These are phyloP conservation scores for Pipistrellus pygmaeus DNA, from an alignment of 2,797 vertebrate species.

Conservation along the genomic window DNA sequence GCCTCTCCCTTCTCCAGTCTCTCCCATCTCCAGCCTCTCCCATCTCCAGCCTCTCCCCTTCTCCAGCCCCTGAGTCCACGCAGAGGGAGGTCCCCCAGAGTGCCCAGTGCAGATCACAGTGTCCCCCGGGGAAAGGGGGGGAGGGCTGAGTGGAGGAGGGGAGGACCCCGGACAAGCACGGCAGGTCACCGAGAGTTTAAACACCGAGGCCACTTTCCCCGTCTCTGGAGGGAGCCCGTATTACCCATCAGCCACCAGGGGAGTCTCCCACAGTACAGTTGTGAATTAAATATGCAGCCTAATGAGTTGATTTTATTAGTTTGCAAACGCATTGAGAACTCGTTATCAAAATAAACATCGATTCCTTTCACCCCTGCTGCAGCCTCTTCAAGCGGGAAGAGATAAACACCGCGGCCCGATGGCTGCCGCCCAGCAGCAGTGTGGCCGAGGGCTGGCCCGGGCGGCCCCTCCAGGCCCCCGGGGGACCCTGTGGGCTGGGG, in stretches of 20 bases:
- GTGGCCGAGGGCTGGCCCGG: not conserved
- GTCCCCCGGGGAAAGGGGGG: not conserved
- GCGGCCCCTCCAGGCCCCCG: not conserved
- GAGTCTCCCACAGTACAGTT: conserved; percentile 80
- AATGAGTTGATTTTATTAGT: conserved; percentile 91
- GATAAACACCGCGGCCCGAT: not conserved
- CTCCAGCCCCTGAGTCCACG: not conserved
- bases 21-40: no score
- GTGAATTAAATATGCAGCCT: conserved; percentile 86
- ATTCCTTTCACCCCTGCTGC: conserved; percentile 80
- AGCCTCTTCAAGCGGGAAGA: conserved; percentile 53
- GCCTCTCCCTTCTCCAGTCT: no score
- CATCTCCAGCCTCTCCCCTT: no score
- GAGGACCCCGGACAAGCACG: rapidly evolving
- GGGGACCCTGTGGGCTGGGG: not conserved
- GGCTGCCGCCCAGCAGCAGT: not conserved
- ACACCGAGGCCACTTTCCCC: not conserved
- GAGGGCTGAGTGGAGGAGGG: not conserved
- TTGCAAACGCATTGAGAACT: conserved; percentile 86
- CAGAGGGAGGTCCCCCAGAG: not conserved
- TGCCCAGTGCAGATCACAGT: not conserved
- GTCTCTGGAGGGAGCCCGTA: conserved; percentile 55
- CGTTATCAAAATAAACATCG: conserved; percentile 89
- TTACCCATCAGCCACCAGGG: conserved; percentile 75
- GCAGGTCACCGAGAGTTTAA: conserved; percentile 44